Evolutionary conservation across 37 sponge, comb jelly and placozoan species (phyloP).

Genomic region (Aplysina aerophoba): DNA sequence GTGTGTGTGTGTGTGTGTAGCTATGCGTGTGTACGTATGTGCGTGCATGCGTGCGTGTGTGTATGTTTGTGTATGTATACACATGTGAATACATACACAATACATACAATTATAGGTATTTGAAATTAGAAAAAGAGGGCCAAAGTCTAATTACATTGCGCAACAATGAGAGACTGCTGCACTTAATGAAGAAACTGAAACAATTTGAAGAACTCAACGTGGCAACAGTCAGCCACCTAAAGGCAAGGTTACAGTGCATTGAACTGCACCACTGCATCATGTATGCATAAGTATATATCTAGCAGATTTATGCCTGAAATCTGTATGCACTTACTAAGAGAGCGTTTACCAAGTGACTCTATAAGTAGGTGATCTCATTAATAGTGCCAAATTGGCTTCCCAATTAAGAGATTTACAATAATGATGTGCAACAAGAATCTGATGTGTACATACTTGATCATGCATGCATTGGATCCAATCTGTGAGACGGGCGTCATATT

Average conservation of each 20-base stretch:
- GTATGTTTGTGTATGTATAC: neutral
- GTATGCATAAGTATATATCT: no score
- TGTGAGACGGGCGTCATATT: no score
- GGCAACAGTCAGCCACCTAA: neutral
- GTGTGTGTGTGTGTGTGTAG: no score
- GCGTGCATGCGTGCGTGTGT: neutral
- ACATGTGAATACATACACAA: no score
- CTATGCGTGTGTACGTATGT: neutral
- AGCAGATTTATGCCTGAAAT: no score
- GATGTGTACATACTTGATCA: neutral
- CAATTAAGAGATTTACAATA: neutral
- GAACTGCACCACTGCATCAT: no score
- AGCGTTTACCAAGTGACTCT: no score
- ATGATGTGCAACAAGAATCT: neutral
- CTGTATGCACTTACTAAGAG: no score
- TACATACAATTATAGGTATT: no score
- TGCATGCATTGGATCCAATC: no score
- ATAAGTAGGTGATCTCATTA: no score
- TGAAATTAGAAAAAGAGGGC: slow-evolving; percentile 6
- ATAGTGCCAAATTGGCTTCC: no score
- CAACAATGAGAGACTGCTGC: slow-evolving; percentile 5
- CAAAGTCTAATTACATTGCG: neutral
- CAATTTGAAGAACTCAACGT: neutral
- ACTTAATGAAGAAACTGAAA: slow-evolving; percentile 7
- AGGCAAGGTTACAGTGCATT: neutral